Conservation (phyloP, 2,113 vertebrate species). For the Saccopteryx bilineata region DNA sequence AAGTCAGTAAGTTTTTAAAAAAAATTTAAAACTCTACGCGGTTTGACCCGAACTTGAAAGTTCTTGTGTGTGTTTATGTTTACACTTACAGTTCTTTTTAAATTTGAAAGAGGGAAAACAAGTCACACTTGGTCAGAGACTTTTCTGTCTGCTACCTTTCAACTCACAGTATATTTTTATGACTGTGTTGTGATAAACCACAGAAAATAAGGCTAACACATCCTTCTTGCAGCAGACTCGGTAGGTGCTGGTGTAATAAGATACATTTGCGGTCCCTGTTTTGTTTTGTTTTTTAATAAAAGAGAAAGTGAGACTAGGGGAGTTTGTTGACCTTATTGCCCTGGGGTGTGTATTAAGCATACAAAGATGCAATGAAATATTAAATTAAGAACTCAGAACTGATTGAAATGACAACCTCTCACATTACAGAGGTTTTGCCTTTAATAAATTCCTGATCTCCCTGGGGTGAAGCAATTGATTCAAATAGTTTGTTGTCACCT, state of each 20-base stretch:
- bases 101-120: conserved; percentile 56
- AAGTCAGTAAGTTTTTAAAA: no score
- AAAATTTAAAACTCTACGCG: background rate
- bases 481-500: conserved; percentile 85
- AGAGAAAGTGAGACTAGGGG: conserved; percentile 70
- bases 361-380: conserved; percentile 79
- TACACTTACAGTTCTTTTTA: background rate
- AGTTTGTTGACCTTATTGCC: conserved; percentile 80
- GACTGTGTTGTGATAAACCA: conserved; percentile 41
- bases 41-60: background rate
- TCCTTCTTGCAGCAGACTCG: conserved; percentile 30
- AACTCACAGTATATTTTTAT: conserved; percentile 55
- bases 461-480: conserved; percentile 82
- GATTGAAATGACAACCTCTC: conserved; percentile 79
- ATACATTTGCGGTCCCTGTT: conserved; percentile 67
- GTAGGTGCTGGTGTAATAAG: conserved; percentile 63
- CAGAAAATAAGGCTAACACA: conserved; percentile 67
- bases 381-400: conserved; percentile 85
- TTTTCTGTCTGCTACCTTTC: conserved; percentile 66
- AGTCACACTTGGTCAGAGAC: background rate
- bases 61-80: background rate
- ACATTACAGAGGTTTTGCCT: conserved; percentile 69
- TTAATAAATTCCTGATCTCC: conserved; percentile 81
- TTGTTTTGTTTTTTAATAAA: conserved; percentile 68
- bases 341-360: conserved; percentile 66